Evolutionary conservation across 2,888 invertebrate genomes (phyloP).

Genomic region (Hetaerina titia): DNA sequence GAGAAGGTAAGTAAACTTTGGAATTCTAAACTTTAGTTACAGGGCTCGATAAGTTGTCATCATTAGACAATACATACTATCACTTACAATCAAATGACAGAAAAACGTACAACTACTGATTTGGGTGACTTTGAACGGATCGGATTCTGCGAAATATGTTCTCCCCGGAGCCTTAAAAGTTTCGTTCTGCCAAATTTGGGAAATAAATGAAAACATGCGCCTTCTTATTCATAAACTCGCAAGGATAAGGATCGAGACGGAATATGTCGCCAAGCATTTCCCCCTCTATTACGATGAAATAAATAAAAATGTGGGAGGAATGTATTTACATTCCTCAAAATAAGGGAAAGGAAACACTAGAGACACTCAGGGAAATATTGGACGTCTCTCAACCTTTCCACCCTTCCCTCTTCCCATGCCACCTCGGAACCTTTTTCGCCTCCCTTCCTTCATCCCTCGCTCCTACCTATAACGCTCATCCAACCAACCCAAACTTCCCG

Average conservation of each 20-base stretch:
- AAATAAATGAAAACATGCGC: background rate
- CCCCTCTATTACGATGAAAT: background rate
- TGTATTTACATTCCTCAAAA: background rate
- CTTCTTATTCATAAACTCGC: background rate
- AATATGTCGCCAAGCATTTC: background rate
- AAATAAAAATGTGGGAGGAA: background rate
- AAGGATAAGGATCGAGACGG: background rate
- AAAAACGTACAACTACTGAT: too few relatives aligned
- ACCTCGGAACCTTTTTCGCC: background rate
- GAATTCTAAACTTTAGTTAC: too few relatives aligned
- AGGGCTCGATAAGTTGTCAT: too few relatives aligned
- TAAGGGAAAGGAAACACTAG: background rate
- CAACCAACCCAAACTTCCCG: conserved; percentile 35
- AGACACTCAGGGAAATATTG: conserved; percentile 3
- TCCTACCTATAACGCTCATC: background rate
- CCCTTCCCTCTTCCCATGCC: background rate
- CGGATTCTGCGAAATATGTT: background rate
- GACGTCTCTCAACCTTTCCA: background rate
- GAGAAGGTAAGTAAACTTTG: too few relatives aligned
- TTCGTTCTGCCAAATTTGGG: background rate
- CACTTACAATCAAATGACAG: too few relatives aligned
- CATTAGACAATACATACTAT: too few relatives aligned
- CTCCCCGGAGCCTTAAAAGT: background rate
- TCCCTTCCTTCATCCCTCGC: background rate
- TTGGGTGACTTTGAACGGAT: too few relatives aligned